Percentiles rank a stretch among this genome's conserved stretches.
Conservation (phyloP, 2,797 vertebrate genomes). For the Melanotaenia parkinsoni region DNA sequence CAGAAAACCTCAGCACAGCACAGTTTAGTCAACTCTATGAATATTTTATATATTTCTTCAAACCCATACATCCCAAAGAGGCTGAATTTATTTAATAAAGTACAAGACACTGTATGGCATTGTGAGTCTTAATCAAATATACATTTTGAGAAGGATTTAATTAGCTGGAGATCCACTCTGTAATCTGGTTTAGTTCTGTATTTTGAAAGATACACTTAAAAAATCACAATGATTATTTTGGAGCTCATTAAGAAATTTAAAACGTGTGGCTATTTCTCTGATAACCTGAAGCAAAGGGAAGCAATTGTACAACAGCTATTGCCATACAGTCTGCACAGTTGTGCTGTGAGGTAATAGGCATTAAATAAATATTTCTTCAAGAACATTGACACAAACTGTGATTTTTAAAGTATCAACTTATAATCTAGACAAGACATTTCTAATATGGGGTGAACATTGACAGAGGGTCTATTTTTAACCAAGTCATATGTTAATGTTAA, state of each 20-base stretch:
- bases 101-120: conserved; percentile 28
- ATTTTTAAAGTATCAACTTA: background rate
- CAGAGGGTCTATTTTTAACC: too few species aligned
- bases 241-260: background rate
- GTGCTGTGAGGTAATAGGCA: background rate
- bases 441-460: background rate
- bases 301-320: background rate
- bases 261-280: conserved; percentile 6
- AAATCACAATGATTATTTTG: background rate
- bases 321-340: background rate
- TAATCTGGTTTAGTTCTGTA: background rate
- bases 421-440: background rate
- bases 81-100: conserved; percentile 38
- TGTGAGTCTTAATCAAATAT: conserved; percentile 49
- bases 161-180: conserved; percentile 31
- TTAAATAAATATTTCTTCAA: too few species aligned
- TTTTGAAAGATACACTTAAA: background rate
- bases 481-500: too few species aligned
- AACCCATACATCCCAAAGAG: conserved; percentile 44
- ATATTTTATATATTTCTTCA: conserved; percentile 48
- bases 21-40: conserved; percentile 37
- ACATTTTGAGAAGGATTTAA: conserved; percentile 39
- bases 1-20: conserved; percentile 22
- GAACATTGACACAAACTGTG: too few species aligned
- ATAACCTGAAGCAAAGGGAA: background rate